Evolutionary conservation across 92 coral and sea anemone genomes (phyloP).

Genomic region (Muricea muricata): DNA sequence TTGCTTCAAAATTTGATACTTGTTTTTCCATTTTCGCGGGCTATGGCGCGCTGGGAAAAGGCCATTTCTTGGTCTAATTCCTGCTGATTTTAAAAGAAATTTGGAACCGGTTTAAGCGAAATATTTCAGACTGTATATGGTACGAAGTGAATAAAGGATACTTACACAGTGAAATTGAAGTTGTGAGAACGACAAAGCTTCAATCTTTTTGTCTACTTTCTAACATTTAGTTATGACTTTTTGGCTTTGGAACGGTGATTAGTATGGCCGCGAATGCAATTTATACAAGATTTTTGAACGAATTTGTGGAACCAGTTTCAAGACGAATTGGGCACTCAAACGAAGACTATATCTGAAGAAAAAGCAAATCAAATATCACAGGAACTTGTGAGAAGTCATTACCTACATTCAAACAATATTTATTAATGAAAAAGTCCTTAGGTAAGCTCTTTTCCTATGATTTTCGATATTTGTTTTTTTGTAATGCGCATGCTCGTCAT

Average conservation of each 20-base stretch:
- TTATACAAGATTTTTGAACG: neutral
- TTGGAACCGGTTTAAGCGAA: neutral
- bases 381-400: neutral
- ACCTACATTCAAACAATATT: neutral
- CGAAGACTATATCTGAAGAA: neutral
- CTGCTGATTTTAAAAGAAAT: neutral
- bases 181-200: neutral
- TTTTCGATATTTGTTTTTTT: neutral
- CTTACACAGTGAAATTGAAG: neutral
- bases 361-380: neutral
- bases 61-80: neutral
- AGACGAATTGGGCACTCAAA: conserved; percentile 2
- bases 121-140: neutral
- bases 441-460: neutral
- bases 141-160: neutral
- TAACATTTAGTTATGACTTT: neutral
- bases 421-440: neutral
- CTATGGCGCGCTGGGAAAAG: conserved; percentile 3
- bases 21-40: neutral
- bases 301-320: neutral
- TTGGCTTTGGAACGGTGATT: neutral
- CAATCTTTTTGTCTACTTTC: conserved; percentile 1
- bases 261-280: conserved; percentile 1
- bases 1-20: conserved; percentile 11
- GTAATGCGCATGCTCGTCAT: conserved; percentile 21